phyloP scores from a whole-genome alignment of 2,113 vertebrate species.

The Chaetops frenatus region DNA sequence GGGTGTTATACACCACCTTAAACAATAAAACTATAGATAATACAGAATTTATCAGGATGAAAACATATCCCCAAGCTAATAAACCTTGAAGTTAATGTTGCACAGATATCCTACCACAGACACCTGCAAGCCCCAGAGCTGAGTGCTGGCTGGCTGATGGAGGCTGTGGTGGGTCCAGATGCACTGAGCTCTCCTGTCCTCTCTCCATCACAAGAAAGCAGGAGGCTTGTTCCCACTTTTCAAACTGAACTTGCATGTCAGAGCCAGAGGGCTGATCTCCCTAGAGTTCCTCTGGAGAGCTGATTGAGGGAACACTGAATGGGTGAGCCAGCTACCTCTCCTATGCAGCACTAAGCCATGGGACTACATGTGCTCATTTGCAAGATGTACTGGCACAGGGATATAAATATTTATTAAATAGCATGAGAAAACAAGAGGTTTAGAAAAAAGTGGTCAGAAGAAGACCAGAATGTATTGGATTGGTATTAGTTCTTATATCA shows the following conservation, averaged over 20 bases:
- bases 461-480: background rate
- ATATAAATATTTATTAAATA: background rate
- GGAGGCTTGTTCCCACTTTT: background rate
- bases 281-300: background rate
- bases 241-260: background rate
- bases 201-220: background rate
- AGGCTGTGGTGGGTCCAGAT: background rate
- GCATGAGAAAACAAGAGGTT: background rate
- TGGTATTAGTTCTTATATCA: background rate
- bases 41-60: background rate
- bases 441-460: background rate
- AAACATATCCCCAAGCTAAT: background rate
- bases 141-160: background rate
- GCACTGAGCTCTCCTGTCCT: background rate
- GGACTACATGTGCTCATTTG: accelerated
- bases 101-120: background rate
- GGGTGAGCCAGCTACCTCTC: background rate
- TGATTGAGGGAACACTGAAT: background rate
- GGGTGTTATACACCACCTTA: background rate
- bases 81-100: background rate
- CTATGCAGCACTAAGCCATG: background rate
- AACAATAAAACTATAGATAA: background rate
- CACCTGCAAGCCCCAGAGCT: background rate
- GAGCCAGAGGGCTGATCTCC: background rate
- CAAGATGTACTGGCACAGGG: background rate